Evolutionary conservation across 2,888 invertebrate genomes (phyloP), one percentile per base, ranked within the genome.

Genomic region (Piscicola geometra): DNA sequence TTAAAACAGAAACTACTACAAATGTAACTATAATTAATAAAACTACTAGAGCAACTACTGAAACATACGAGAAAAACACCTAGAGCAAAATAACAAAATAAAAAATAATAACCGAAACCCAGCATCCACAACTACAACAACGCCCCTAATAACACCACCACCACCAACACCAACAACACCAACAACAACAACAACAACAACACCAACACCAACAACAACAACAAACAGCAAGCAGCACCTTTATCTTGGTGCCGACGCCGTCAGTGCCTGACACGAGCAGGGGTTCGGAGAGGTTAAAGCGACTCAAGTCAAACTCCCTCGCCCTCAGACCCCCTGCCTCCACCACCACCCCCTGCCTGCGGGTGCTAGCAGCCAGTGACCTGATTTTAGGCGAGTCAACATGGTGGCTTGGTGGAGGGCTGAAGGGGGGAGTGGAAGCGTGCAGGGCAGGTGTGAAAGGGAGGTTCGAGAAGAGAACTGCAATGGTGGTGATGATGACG

Each of bases 171-270:
- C 66, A 25, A 9, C 9, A 66, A 66, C n/a, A n/a, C n/a, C n/a
- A n/a, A n/a, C n/a, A n/a, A 15, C 21, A 47, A 66, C 9, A 9
- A 9, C 30, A n/a, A 15, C 66, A 15, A 15, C 30, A 9, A 66
- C n/a, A 9, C 25, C 30, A 15, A 9, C 15, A 9, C 25, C 66
- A 9, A 15, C 30, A 9, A 9, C 66, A 25, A 9, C 9, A 66
- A 66, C 12, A 71, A 71, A 15, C 0, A 50, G 33, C 12, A 15
- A 25, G 9, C 18, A 52, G 5, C 78, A 93, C 93, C 88, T 94
- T 93, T 0, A 99, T 88, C 86, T 99, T 99, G 3, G 97, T 94
- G 0, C 98, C 97, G 64, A 99, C 96, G 0, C 98, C 98, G 83
- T 96, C 96, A 0, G 95, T 94, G 0, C 94, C 94, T 78, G 95